Conservation (phyloP, 1,140 invertebrate genomes). For the Drosophila eugracilis region DNA sequence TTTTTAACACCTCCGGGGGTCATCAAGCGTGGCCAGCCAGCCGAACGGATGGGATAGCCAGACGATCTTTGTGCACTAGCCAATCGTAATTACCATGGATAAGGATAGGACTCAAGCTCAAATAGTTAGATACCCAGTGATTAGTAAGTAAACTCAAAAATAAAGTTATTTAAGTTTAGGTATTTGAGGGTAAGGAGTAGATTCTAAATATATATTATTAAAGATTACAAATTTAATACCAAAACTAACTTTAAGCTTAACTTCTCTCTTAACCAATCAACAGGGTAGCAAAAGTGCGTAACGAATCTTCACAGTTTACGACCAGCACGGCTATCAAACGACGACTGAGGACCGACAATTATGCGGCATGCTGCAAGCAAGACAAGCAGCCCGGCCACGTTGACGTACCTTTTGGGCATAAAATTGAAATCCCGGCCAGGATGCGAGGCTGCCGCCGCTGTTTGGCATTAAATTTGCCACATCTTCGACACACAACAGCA, state of each 20-base stretch:
- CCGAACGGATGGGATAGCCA: conserved; percentile 20
- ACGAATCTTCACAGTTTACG: conserved; percentile 15
- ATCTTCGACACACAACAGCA: conserved; percentile 58
- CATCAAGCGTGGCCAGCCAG: conserved; percentile 67
- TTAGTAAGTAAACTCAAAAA: background rate
- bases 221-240: too few species aligned
- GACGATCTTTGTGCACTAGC: conserved; percentile 38
- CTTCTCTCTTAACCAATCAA: too few species aligned
- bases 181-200: too few species aligned
- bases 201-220: too few species aligned
- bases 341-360: conserved; percentile 57
- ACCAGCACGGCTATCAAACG: conserved; percentile 10
- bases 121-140: background rate
- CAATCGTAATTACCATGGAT: conserved; percentile 64
- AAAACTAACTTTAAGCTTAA: too few species aligned
- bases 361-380: conserved; percentile 58
- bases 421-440: conserved; percentile 79
- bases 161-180: too few species aligned
- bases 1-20: conserved; percentile 83
- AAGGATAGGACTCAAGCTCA: background rate
- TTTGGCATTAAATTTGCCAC: conserved; percentile 81
- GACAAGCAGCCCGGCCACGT: conserved; percentile 60
- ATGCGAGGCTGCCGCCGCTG: conserved; percentile 62
- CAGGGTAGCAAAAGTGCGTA: conserved; percentile 17
- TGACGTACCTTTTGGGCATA: conserved; percentile 83